Evolutionary conservation across 2,888 invertebrate genomes (phyloP), one percentile per base, ranked within the genome.

Genomic region (Polyommatus icarus): DNA sequence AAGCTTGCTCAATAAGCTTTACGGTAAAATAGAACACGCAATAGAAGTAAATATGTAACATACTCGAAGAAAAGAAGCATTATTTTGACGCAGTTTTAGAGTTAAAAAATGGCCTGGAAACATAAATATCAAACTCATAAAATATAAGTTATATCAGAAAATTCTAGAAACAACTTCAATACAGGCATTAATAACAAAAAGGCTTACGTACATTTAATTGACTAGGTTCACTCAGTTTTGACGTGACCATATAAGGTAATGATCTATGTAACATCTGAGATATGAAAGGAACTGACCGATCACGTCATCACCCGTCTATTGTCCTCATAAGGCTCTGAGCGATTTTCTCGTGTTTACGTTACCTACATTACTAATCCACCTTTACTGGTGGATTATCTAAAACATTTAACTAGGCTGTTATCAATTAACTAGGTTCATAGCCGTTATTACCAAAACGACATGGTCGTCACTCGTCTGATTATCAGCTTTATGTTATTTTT

Each of bases 241-340:
- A 40, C 80, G 80, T 83, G 82, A 79, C 87, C 85, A 85, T 84
- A 88, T 87, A 88, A 81, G 87, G 87, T 79, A 71, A 71, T 81
- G 77, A 80, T 79, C 83, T 83, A 80, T 78, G 78, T 36, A 46
- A 46, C 40, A 71, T 61, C n/a, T 67, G 20, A 46, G 67, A 76
- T 67, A 76, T 67, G 67, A 76, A 18, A 67, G 76, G 79, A 83
- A 82, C 81, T 83, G 79, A 77, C 78, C 67, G 84, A 85, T 86
- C 83, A 84, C 88, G 86, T 88, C 88, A 87, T 84, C 82, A 80
- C 79, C 79, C 81, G 80, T 80, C 79, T 80, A 80, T 82, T 83
- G 81, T 67, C 85, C 85, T 81, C 83, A 82, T 82, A 86, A 80
- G 87, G 87, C 71, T 79, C 79, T 81, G 73, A 79, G 80, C 80